These are phyloP conservation scores for Myripristis murdjan DNA, from an alignment of 2,797 vertebrate species.

Conservation along the genomic window DNA sequence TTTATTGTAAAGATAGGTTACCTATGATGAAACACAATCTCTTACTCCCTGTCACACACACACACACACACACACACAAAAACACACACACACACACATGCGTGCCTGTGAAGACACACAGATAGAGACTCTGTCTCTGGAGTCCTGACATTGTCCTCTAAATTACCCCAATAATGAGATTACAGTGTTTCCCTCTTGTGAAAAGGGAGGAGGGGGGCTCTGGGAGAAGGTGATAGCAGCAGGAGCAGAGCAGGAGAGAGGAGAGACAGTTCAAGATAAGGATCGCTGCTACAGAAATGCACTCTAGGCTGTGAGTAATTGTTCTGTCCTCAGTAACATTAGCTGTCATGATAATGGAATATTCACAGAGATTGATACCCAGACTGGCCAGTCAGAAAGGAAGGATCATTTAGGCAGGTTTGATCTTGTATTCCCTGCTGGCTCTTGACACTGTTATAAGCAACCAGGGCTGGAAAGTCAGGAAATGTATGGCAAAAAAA, in stretches of 20 bases:
- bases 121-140: slow-evolving; percentile 62
- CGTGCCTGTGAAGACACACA: slow-evolving; percentile 42
- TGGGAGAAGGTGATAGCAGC: slow-evolving; percentile 86
- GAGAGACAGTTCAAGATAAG: slow-evolving; percentile 85
- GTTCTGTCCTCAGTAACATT: slow-evolving; percentile 86
- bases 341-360: slow-evolving; percentile 84
- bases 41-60: too few species aligned
- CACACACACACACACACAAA: not conserved
- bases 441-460: slow-evolving; percentile 41
- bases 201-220: slow-evolving; percentile 64
- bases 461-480: not conserved
- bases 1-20: not conserved
- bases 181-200: slow-evolving; percentile 80
- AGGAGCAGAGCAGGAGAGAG: slow-evolving; percentile 63
- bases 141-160: slow-evolving; percentile 86
- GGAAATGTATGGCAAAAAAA: too few species aligned
- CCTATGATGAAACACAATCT: not conserved
- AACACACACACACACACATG: slow-evolving; percentile 12
- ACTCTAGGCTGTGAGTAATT: slow-evolving; percentile 85
- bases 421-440: slow-evolving; percentile 45
- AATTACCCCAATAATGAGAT: slow-evolving; percentile 91
- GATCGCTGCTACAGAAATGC: slow-evolving; percentile 83
- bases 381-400: slow-evolving; percentile 68
- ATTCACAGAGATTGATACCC: slow-evolving; percentile 84
- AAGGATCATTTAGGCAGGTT: slow-evolving; percentile 71